phyloP scores from a whole-genome alignment of 1,140 invertebrate genomes.

The Mercenaria mercenaria region DNA sequence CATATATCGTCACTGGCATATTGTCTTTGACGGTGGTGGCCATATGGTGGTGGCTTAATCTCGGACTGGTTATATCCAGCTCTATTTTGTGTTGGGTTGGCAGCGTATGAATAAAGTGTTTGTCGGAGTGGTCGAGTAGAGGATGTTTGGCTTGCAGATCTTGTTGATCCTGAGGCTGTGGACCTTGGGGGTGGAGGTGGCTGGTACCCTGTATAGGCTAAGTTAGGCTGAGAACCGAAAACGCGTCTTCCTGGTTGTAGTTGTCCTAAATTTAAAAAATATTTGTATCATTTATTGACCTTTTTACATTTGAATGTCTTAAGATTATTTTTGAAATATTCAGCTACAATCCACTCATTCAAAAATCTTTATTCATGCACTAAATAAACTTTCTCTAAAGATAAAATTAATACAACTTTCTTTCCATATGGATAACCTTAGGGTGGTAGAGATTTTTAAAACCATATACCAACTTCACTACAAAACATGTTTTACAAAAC shows the following conservation, averaged over 20 bases:
- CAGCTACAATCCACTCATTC: too few relatives aligned
- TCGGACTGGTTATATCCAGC: neutral
- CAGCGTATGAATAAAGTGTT: slow-evolving; percentile 63
- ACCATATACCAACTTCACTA: too few relatives aligned
- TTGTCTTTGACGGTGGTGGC: slow-evolving; percentile 54
- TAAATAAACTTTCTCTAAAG: too few relatives aligned
- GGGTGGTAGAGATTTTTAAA: too few relatives aligned
- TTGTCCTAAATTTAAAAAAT: slow-evolving; percentile 34
- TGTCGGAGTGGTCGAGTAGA: slow-evolving; percentile 51
- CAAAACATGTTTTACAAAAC: too few relatives aligned
- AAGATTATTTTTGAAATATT: too few relatives aligned
- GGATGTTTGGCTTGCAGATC: neutral
- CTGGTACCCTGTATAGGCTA: slow-evolving; percentile 60
- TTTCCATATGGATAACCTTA: too few relatives aligned
- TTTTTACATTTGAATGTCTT: too few relatives aligned
- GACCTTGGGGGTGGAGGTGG: slow-evolving; percentile 24
- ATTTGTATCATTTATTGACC: too few relatives aligned
- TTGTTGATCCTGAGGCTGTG: slow-evolving; percentile 38
- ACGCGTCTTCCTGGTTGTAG: slow-evolving; percentile 46
- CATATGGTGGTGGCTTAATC: slow-evolving; percentile 22
- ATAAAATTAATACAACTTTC: too few relatives aligned
- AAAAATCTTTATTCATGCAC: too few relatives aligned
- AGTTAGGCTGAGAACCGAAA: slow-evolving; percentile 56
- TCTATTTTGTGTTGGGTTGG: slow-evolving; percentile 61
- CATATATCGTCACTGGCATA: slow-evolving; percentile 73